Base-by-base conservation (phyloP, 2,113 vertebrate species). In the Emydocephalus ijimae region DNA sequence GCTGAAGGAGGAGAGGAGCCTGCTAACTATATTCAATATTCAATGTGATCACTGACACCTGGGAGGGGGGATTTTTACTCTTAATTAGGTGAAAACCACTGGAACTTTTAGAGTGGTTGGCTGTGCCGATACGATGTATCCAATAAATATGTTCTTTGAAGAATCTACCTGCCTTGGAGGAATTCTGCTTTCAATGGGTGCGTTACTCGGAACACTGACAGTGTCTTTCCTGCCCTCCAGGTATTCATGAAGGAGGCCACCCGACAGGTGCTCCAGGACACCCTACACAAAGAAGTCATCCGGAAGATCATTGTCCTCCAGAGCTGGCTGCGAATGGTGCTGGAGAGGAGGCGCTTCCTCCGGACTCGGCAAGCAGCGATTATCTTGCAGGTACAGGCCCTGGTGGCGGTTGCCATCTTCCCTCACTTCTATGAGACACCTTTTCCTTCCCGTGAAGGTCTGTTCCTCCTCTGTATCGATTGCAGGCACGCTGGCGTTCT, bases 191-290 rank as follows among this genome's bases (percentile, higher is more conserved):
- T 57, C 56, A 57, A 7, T 57, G 56, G 56, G 56, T 57, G 20
- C 56, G 0, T 57, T 57, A 57, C 56, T 57, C 56, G 5, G 20
- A 57, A 57, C 56, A 4, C 5, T 57, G 56, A 57, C 56, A 57
- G 56, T 94, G 10, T 26, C 34, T 5, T 74, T 39, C 85, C 74
- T 45, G 23, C 14, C 52, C 39, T 7, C 55, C 96, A 99, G 99
- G 98, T 99, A n/a, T 99, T 99, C 93, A 97, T 99, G 94, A 99
- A 99, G 93, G 99, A 99, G 96, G 96, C 98, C 0, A 98, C 98
- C 91, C 96, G 99, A 15, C 99, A 99, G 96, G 96, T 97, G 87
- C 98, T 99, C 56, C 98, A 98, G 96, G 99, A 99, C 93, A 98
- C 97, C 0, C 97, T 99, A 94, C 99, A 99, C 96, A 98, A 97